phyloP scores from a whole-genome alignment of 2,113 vertebrate genomes.

The Neotragus pygmaeus region DNA sequence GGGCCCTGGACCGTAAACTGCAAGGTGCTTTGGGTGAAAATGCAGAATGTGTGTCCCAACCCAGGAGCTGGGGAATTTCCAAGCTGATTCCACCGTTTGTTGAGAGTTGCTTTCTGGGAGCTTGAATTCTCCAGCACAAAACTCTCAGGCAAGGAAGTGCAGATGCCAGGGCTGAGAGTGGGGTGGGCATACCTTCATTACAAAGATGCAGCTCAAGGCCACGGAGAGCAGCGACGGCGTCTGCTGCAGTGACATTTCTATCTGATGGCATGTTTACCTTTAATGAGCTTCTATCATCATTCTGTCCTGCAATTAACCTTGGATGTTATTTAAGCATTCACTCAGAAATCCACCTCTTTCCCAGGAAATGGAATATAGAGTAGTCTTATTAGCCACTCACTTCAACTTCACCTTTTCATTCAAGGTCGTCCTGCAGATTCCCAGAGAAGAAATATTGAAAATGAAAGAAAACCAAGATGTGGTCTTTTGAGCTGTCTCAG shows the following conservation, averaged over 20 bases:
- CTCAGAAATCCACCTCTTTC: slow-evolving; percentile 85
- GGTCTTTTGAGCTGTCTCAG: slow-evolving; percentile 88
- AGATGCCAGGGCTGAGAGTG: background rate
- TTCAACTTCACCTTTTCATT: slow-evolving; percentile 86
- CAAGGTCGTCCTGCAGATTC: slow-evolving; percentile 85
- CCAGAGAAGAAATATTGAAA: slow-evolving; percentile 89
- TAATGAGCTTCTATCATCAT: slow-evolving; percentile 82
- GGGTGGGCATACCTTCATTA: background rate
- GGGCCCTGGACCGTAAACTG: accelerated
- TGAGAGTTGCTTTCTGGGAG: too few species aligned
- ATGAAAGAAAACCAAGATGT: slow-evolving; percentile 89
- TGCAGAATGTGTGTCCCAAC: accelerated
- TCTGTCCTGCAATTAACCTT: slow-evolving; percentile 82
- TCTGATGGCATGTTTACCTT: slow-evolving; percentile 80
- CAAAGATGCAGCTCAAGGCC: background rate
- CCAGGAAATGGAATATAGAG: slow-evolving; percentile 84
- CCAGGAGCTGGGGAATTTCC: accelerated
- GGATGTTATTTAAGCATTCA: slow-evolving; percentile 80
- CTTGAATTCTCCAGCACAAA: background rate
- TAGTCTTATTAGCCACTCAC: slow-evolving; percentile 86
- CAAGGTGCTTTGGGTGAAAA: background rate
- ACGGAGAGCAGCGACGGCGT: accelerated
- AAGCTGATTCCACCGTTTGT: accelerated
- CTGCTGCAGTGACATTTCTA: slow-evolving; percentile 46
- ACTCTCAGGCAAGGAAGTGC: background rate